Conservation (phyloP, 2,888 invertebrate genomes). For the Cyclophora albipunctata region DNA sequence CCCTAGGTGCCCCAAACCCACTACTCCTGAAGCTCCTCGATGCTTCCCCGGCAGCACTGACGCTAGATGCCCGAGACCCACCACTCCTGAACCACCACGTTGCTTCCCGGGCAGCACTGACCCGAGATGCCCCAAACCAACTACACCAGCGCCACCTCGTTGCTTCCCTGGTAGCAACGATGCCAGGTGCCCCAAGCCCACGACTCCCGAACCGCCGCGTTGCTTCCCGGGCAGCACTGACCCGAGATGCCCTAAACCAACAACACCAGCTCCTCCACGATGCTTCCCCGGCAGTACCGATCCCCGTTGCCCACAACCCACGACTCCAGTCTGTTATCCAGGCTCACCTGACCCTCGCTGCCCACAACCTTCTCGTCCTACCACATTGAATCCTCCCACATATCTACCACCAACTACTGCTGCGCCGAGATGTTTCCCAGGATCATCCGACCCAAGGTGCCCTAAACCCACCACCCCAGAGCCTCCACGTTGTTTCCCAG, state of each 20-base stretch:
- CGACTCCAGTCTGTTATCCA: conserved; percentile 20
- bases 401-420: conserved; percentile 25
- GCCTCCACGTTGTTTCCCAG: conserved; percentile 38
- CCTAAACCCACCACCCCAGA: conserved; percentile 35
- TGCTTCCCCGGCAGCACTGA: conserved; percentile 28
- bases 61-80: conserved; percentile 16
- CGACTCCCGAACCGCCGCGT: conserved; percentile 13
- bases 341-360: conserved; percentile 22
- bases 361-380: conserved; percentile 30
- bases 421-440: conserved; percentile 34
- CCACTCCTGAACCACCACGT: conserved; percentile 22
- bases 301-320: conserved; percentile 27
- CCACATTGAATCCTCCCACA: conserved; percentile 28
- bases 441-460: conserved; percentile 38
- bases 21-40: conserved; percentile 23
- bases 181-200: conserved; percentile 23
- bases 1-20: conserved; percentile 22
- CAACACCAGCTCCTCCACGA: conserved; percentile 21
- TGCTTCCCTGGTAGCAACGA: conserved; percentile 31
- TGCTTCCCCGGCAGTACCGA: conserved; percentile 37
- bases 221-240: conserved; percentile 21
- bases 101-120: conserved; percentile 31
- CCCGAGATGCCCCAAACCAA: conserved; percentile 34
- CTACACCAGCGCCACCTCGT: conserved; percentile 18
- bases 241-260: conserved; percentile 8